These are phyloP conservation scores for Nyctereutes procyonoides DNA, from an alignment of 2,113 vertebrate genomes.

Conservation along the genomic window DNA sequence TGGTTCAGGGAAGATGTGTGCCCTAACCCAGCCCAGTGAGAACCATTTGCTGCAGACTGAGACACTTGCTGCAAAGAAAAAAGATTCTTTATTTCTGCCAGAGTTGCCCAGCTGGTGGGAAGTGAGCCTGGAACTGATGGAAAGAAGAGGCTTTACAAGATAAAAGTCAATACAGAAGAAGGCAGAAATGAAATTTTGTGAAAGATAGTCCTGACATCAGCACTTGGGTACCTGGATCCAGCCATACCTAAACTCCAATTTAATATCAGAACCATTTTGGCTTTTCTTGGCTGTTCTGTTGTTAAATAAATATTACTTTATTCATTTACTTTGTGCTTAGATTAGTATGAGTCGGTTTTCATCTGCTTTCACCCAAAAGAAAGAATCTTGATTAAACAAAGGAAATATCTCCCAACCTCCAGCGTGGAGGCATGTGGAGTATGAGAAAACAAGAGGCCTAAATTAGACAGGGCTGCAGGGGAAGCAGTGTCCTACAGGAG, in stretches of 20 bases:
- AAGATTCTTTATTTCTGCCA: background rate
- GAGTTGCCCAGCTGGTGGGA: background rate
- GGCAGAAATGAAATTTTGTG: background rate
- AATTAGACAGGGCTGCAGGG: background rate
- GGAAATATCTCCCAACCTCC: background rate
- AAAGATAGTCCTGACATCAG: background rate
- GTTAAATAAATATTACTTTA: background rate
- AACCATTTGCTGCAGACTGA: background rate
- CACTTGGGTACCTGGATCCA: background rate
- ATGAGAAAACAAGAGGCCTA: background rate
- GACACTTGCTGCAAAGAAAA: background rate
- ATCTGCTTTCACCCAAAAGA: background rate
- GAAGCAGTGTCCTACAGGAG: background rate
- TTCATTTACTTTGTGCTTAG: background rate
- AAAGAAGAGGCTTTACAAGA: background rate
- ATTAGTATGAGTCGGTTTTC: background rate
- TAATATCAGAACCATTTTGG: background rate
- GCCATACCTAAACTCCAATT: background rate
- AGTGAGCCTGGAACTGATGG: background rate
- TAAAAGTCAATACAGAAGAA: background rate
- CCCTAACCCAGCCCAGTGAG: background rate
- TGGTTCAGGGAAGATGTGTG: background rate
- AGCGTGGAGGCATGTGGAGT: background rate
- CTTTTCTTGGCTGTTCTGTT: background rate
- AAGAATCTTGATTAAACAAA: background rate